Evolutionary conservation across 1,140 invertebrate genomes (phyloP).

Genomic region (Drosophila sproati): DNA sequence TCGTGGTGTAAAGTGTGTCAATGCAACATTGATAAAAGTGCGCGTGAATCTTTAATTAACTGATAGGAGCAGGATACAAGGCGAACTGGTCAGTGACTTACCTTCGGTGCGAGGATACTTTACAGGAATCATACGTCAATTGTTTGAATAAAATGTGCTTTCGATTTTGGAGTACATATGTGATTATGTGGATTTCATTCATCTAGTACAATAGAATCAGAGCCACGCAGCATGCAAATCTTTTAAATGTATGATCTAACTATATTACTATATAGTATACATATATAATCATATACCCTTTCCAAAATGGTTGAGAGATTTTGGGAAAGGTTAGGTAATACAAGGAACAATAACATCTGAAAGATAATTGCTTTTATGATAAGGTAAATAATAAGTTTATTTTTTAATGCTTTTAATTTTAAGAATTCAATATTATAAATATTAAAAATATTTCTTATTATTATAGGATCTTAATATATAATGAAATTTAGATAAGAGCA

Average conservation of each 20-base stretch:
- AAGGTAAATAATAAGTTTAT: too few species aligned
- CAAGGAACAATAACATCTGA: background rate
- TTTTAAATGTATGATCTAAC: constrained; percentile 7
- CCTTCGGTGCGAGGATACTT: constrained; percentile 39
- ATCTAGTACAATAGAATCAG: constrained; percentile 22
- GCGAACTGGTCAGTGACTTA: constrained; percentile 31
- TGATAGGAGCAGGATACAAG: constrained; percentile 13
- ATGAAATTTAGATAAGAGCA: too few species aligned
- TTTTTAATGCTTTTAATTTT: too few species aligned
- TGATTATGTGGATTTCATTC: constrained; percentile 11
- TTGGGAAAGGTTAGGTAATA: too few species aligned
- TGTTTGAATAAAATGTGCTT: constrained; percentile 30
- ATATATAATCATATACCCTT: background rate
- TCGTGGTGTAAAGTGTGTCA: background rate
- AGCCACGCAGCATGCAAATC: constrained; percentile 38
- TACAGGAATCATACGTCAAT: constrained; percentile 32
- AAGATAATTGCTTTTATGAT: too few species aligned
- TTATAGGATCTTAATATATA: too few species aligned
- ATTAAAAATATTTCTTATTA: too few species aligned
- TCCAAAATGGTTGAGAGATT: constrained; percentile 8
- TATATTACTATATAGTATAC: background rate
- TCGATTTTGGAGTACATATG: constrained; percentile 16
- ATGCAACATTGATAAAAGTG: constrained; percentile 16
- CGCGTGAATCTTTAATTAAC: background rate
- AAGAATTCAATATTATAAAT: too few species aligned